Evolutionary conservation across 1,140 invertebrate species (phyloP).

Genomic region (Berghia stephanieae): DNA sequence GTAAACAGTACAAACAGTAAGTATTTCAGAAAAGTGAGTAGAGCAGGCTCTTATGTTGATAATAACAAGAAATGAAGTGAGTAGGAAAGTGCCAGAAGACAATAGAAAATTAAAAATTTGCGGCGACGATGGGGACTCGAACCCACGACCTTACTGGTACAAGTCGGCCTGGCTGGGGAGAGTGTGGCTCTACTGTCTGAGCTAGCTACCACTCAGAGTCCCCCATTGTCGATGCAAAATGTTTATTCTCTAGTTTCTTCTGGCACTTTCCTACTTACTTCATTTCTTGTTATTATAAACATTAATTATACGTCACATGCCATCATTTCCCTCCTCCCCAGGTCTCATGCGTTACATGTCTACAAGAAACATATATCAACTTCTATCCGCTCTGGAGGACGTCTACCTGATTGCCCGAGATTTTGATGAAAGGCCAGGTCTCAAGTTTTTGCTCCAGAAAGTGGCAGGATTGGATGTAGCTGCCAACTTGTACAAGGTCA

Average conservation of each 20-base stretch:
- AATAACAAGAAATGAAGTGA: no score
- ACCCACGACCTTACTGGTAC: no score
- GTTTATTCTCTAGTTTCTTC: no score
- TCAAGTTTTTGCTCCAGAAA: conserved; percentile 94
- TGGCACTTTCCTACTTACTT: not conserved
- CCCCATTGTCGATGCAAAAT: conserved; percentile 8
- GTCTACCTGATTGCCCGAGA: conserved; percentile 83
- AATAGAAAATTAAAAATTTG: no score
- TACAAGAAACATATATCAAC: conserved; percentile 72
- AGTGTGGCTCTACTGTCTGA: no score
- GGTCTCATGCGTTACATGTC: conserved; percentile 68
- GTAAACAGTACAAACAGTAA: no score
- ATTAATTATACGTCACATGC: conserved; percentile 7
- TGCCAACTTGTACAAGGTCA: conserved; percentile 91
- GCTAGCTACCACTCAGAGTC: not conserved
- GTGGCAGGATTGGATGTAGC: conserved; percentile 86
- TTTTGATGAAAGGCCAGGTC: conserved; percentile 86
- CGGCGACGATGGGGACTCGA: no score
- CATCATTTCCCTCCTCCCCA: conserved; percentile 44
- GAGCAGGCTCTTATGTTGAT: no score
- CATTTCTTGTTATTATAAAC: not conserved
- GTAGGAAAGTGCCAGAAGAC: no score
- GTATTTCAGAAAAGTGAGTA: no score
- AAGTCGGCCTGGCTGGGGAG: no score
- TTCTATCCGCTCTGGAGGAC: conserved; percentile 82